phyloP scores from a whole-genome alignment of 2,113 vertebrate species.

The Cricetomys ansorgei region DNA sequence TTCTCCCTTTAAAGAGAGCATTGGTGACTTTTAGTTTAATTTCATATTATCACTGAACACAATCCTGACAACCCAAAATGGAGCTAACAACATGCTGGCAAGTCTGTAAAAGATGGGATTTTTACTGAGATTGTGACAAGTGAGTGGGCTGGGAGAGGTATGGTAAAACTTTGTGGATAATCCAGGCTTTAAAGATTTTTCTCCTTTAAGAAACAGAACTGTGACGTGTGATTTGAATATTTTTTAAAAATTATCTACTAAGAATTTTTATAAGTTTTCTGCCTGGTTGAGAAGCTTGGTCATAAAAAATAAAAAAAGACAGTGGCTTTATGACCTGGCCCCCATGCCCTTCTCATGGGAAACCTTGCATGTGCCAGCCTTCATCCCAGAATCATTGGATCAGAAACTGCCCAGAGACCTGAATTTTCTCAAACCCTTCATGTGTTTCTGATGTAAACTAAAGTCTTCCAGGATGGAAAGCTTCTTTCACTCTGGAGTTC shows the following conservation, averaged over 20 bases:
- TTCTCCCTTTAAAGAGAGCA: constrained; percentile 34
- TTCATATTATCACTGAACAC: not conserved
- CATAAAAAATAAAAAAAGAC: not conserved
- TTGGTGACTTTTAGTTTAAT: constrained; percentile 51
- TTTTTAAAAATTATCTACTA: not conserved
- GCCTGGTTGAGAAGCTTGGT: not conserved
- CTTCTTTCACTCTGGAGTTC: not conserved
- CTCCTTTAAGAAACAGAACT: not conserved
- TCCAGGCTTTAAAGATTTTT: not conserved
- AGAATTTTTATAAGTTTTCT: not conserved
- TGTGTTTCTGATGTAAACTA: not conserved
- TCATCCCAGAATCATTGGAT: not conserved
- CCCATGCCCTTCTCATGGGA: not conserved
- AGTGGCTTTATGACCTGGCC: not conserved
- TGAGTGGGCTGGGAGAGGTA: not conserved
- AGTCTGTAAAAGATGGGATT: not conserved
- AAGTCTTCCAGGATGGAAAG: not conserved
- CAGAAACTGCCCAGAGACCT: not conserved
- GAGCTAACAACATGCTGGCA: constrained; percentile 14
- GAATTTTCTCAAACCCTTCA: not conserved
- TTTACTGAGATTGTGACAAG: constrained; percentile 25
- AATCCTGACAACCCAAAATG: constrained; percentile 29
- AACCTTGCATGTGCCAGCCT: not conserved
- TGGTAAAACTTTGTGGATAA: constrained; percentile 5
- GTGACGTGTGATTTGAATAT: not conserved